Evolutionary conservation across 2,113 vertebrate genomes (phyloP), one percentile per base, ranked within the genome.

Genomic region (Micromys minutus): DNA sequence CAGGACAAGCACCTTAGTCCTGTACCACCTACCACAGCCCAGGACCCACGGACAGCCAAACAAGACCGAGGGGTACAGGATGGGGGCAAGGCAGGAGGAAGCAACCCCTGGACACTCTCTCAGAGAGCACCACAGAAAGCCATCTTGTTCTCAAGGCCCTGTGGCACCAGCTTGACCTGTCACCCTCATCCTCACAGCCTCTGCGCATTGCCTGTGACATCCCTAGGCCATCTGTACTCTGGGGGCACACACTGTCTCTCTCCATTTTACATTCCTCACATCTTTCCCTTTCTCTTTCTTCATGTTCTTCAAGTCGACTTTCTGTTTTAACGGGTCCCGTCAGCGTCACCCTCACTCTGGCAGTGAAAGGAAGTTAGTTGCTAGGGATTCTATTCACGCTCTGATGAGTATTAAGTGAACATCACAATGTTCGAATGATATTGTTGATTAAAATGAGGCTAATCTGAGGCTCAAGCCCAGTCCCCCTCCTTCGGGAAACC

Each of bases 1-100:
- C 91, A 1, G 90, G 95, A 93, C 97, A 97, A 96, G 97, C 97
- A 90, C 81, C 94, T 80, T 71, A 92, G 75, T 89, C 87, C 69
- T 31, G 1, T 45, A 92, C 87, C 91, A 80, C 92, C 93, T 94
- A 90, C 93, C 87, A 74, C 95, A 97, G 94, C 95, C 94, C 96
- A 90, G 90, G 95, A 81, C 71, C 96, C 86, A 67, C 0, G 42
- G 87, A 94, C 65, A 92, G 95, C 88, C 1, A 59, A 92, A 92
- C 55, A 81, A 94, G 95, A 71, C 19, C 2, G 67, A 83, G 76
- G 61, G 42, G 65, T 63, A 76, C 8, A 42, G 89, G 57, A 59
- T 36, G 36, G 45, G 22, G 7, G 6, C 71, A 87, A 90, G 91
- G 81, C 95, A 94, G 93, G 90, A 29, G 1, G 87, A 95, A 95